Percentiles rank a stretch among this genome's conserved stretches.
These are phyloP conservation scores for Phthorimaea operculella DNA, from an alignment of 1,140 invertebrate genomes.

Conservation along the genomic window DNA sequence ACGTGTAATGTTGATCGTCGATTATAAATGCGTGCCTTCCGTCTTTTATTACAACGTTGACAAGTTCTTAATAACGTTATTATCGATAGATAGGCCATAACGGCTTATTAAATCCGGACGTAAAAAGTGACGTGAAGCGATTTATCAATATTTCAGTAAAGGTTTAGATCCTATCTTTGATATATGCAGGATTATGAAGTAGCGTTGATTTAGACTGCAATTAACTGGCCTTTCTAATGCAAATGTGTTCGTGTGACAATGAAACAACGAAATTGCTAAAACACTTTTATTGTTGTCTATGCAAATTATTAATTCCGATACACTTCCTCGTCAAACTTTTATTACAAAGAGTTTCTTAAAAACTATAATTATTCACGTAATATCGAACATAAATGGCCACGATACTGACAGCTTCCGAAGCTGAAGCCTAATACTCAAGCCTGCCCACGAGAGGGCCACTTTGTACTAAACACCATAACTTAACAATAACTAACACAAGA, in stretches of 20 bases:
- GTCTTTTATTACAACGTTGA: slow-evolving; percentile 13
- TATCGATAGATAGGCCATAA: not conserved
- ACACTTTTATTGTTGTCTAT: slow-evolving; percentile 62
- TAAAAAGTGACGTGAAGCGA: not conserved
- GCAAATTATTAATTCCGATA: slow-evolving; percentile 51
- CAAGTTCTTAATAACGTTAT: not conserved
- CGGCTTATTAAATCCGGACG: not conserved
- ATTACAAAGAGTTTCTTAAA: slow-evolving; percentile 53
- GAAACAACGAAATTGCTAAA: slow-evolving; percentile 40
- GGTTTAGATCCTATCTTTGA: too few relatives aligned
- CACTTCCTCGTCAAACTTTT: slow-evolving; percentile 45
- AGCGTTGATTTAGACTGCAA: too few relatives aligned
- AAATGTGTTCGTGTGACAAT: slow-evolving; percentile 4
- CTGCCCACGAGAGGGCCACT: slow-evolving; percentile 41
- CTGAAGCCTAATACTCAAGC: slow-evolving; percentile 26
- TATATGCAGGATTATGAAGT: too few relatives aligned
- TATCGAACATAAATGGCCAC: slow-evolving; percentile 60
- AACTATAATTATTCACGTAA: slow-evolving; percentile 38
- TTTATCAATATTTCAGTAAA: too few relatives aligned
- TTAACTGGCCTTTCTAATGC: too few relatives aligned
- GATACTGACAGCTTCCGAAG: slow-evolving; percentile 45
- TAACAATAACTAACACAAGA: slow-evolving; percentile 27
- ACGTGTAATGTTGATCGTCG: slow-evolving; percentile 18
- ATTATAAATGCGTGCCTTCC: slow-evolving; percentile 17
- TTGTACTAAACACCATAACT: slow-evolving; percentile 55